These are phyloP conservation scores for Synergus umbraculus DNA, from an alignment of 2,888 invertebrate genomes.

Conservation along the genomic window DNA sequence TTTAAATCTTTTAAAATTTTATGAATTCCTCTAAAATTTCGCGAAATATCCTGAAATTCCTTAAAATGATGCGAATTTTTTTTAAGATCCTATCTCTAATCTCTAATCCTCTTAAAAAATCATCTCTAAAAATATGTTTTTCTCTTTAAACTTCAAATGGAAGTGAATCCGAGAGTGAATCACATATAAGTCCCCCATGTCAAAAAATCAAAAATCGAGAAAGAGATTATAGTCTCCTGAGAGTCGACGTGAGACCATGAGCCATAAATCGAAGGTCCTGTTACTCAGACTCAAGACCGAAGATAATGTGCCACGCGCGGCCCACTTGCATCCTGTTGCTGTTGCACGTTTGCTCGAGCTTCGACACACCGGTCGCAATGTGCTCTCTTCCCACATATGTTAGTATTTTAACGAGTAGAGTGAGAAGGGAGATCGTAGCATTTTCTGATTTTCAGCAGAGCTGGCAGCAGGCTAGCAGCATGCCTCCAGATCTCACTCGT, in stretches of 20 bases:
- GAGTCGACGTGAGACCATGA: constrained; percentile 51
- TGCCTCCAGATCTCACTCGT: constrained; percentile 24
- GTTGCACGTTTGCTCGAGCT: constrained; percentile 29
- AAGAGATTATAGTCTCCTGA: constrained; percentile 47
- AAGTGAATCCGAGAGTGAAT: background rate
- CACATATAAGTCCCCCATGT: background rate
- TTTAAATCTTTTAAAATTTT: too few species aligned
- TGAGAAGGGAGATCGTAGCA: background rate
- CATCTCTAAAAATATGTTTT: too few species aligned
- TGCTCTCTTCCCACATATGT: constrained; percentile 6
- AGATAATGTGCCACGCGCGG: constrained; percentile 56
- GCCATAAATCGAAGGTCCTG: constrained; percentile 60
- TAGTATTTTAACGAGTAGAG: constrained; percentile 33
- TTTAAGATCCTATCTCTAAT: too few species aligned
- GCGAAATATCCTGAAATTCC: too few species aligned
- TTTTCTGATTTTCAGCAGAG: constrained; percentile 21
- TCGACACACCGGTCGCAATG: constrained; percentile 34
- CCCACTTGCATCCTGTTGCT: constrained; percentile 56
- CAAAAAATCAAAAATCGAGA: background rate
- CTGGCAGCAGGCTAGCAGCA: constrained; percentile 23
- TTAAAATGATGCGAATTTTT: too few species aligned
- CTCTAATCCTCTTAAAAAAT: too few species aligned
- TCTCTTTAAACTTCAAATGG: too few species aligned
- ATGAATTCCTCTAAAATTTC: too few species aligned
- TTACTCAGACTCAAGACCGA: constrained; percentile 49